phyloP scores from a whole-genome alignment of 2,888 invertebrate species.

The Neoaliturus tenellus region DNA sequence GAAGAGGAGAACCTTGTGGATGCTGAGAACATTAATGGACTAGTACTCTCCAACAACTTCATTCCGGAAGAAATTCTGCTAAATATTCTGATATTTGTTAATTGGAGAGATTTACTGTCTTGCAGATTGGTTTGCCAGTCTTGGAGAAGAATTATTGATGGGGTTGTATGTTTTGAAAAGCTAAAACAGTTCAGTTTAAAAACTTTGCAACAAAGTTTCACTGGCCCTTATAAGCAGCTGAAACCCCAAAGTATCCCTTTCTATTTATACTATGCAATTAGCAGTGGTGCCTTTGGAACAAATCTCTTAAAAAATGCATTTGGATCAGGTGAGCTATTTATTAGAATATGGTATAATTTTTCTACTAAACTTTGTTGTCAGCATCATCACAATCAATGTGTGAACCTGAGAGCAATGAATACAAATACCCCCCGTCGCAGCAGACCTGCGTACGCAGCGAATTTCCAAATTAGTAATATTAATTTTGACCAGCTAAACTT shows the following conservation, averaged over 20 bases:
- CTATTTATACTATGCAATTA: slow-evolving; percentile 10
- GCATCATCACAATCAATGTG: not conserved
- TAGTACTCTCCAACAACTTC: not conserved
- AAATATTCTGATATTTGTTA: slow-evolving; percentile 19
- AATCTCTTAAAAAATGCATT: slow-evolving; percentile 28
- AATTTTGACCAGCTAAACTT: too few species aligned
- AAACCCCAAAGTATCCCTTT: not conserved
- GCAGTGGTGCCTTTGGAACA: not conserved
- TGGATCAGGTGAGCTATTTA: not conserved
- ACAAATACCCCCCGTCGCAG: too few species aligned
- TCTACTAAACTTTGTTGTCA: not conserved
- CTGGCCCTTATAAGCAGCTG: not conserved
- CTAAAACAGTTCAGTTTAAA: not conserved
- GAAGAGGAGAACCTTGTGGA: not conserved
- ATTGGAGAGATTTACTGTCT: not conserved
- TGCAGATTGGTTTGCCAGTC: slow-evolving; percentile 28
- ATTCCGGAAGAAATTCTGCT: slow-evolving; percentile 23
- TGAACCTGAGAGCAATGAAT: not conserved
- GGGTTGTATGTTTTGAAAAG: slow-evolving; percentile 21
- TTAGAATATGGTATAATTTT: not conserved
- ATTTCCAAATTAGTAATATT: too few species aligned
- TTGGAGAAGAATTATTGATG: slow-evolving; percentile 37
- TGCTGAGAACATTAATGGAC: not conserved
- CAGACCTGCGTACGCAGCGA: too few species aligned
- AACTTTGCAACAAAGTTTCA: not conserved